Evolutionary conservation across 2,888 invertebrate species (phyloP).

Genomic region (Sinelater perroti): DNA sequence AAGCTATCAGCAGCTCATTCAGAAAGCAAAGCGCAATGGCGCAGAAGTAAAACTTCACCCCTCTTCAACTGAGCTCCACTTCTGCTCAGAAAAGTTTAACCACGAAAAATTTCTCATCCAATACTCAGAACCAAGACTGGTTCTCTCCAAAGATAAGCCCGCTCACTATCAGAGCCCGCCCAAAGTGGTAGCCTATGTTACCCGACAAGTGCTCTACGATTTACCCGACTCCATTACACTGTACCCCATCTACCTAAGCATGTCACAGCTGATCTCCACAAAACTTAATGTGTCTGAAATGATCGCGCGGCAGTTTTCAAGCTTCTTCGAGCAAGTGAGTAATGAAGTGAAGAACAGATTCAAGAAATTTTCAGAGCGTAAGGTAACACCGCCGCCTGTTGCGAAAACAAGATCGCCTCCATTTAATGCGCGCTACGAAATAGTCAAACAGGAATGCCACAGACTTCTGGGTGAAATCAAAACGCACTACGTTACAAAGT

Average conservation of each 20-base stretch:
- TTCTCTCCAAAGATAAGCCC: slow-evolving; percentile 7
- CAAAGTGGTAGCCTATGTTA: neutral
- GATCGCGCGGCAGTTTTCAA: no score
- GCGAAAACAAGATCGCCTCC: neutral
- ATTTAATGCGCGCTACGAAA: neutral
- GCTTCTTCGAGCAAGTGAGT: no score
- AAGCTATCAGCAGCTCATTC: neutral
- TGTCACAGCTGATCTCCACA: neutral
- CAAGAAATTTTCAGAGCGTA: no score
- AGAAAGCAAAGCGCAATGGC: neutral
- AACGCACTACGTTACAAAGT: no score
- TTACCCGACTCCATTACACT: neutral
- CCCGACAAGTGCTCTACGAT: neutral
- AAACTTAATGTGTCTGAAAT: no score
- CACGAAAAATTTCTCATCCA: slow-evolving; percentile 20
- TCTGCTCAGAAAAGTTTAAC: slow-evolving; percentile 4
- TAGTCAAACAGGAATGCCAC: neutral
- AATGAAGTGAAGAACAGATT: no score
- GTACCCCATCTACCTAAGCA: neutral
- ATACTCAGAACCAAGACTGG: slow-evolving; percentile 14
- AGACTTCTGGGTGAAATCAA: neutral
- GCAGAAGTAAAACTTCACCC: neutral
- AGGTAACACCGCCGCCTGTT: neutral
- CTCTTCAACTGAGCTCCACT: neutral
- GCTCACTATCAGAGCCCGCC: neutral